phyloP scores from a whole-genome alignment of 1,140 invertebrate species.

The Hycleus phaleratus region DNA sequence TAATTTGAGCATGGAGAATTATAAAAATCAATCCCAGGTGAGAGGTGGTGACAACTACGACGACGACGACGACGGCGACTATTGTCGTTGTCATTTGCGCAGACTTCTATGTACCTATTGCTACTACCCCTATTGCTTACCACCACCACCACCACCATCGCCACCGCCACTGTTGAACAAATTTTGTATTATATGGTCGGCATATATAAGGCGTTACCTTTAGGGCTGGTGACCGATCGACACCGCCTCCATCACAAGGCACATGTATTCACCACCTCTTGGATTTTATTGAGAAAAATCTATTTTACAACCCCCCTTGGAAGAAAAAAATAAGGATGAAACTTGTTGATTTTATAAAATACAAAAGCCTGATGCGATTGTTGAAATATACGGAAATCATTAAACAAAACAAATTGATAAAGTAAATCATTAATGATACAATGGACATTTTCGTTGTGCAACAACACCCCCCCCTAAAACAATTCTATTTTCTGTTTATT shows the following conservation, averaged over 20 bases:
- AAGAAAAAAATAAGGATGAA: too few species aligned
- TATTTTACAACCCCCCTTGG: too few species aligned
- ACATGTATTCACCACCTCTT: not conserved
- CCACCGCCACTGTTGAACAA: not conserved
- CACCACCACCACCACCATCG: not conserved
- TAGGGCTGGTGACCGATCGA: too few species aligned
- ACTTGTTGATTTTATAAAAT: too few species aligned
- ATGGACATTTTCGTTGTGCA: not conserved
- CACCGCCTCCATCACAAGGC: slow-evolving; percentile 14
- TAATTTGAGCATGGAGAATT: slow-evolving; percentile 22
- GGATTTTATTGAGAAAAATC: too few species aligned
- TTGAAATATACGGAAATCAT: too few species aligned
- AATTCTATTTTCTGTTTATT: too few species aligned
- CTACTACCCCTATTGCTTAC: not conserved
- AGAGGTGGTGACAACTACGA: slow-evolving; percentile 8
- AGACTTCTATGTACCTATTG: not conserved
- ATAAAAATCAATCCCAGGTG: slow-evolving; percentile 26
- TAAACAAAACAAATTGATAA: slow-evolving; percentile 1
- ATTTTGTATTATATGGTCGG: too few species aligned
- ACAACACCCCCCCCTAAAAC: too few species aligned
- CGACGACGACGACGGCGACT: not conserved
- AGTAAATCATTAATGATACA: slow-evolving; percentile 13
- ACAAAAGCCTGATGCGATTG: too few species aligned
- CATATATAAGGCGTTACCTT: not conserved
- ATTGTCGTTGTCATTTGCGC: slow-evolving; percentile 5